These are phyloP conservation scores for Drosophila recens DNA, from an alignment of 2,888 invertebrate genomes.

Conservation along the genomic window DNA sequence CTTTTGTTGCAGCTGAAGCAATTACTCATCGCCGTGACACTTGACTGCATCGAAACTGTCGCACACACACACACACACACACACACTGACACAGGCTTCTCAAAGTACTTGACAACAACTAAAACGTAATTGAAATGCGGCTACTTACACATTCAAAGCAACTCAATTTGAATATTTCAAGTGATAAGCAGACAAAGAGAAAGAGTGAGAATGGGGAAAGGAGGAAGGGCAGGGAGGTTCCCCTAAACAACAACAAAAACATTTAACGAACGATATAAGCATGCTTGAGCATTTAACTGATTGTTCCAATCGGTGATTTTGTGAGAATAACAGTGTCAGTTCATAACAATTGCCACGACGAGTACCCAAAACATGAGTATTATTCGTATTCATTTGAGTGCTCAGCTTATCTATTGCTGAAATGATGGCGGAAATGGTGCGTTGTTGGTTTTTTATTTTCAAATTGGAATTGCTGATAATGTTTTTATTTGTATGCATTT, in stretches of 20 bases:
- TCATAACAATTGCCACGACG: slow-evolving; percentile 48
- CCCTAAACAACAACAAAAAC: slow-evolving; percentile 6
- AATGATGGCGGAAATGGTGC: slow-evolving; percentile 83
- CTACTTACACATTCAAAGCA: slow-evolving; percentile 69
- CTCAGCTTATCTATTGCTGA: slow-evolving; percentile 62
- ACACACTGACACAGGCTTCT: slow-evolving; percentile 6
- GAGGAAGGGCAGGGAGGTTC: slow-evolving; percentile 13
- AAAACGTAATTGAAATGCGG: slow-evolving; percentile 67
- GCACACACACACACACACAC: slow-evolving; percentile 19
- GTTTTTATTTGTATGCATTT: slow-evolving; percentile 56
- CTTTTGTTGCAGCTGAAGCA: slow-evolving; percentile 43
- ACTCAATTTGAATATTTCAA: slow-evolving; percentile 65
- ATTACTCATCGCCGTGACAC: slow-evolving; percentile 68
- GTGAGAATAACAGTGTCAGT: slow-evolving; percentile 64
- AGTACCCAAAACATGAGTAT: slow-evolving; percentile 24
- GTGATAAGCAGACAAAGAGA: slow-evolving; percentile 44
- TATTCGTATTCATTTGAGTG: slow-evolving; percentile 24
- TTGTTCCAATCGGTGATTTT: slow-evolving; percentile 81
- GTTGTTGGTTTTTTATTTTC: slow-evolving; percentile 51
- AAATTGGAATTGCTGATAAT: slow-evolving; percentile 51
- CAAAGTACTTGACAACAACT: slow-evolving; percentile 68
- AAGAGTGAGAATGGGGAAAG: background rate
- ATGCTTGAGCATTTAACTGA: slow-evolving; percentile 72
- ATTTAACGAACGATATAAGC: slow-evolving; percentile 45
- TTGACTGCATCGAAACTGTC: slow-evolving; percentile 34